Evolutionary conservation across 1,140 invertebrate genomes (phyloP), one percentile per base, ranked within the genome.

Genomic region (Drosophila tropicalis): DNA sequence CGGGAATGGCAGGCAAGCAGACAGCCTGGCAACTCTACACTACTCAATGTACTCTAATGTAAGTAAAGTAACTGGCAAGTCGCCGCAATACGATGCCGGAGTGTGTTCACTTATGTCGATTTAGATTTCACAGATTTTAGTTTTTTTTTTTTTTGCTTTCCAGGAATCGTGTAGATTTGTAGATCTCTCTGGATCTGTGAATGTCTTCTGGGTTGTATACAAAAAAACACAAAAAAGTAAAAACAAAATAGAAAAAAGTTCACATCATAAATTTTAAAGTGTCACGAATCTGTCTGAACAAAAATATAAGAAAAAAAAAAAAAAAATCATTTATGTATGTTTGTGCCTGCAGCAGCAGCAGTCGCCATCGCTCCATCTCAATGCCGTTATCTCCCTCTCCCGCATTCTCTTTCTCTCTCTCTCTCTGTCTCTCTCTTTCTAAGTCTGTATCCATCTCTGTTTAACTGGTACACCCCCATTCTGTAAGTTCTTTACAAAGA

Each of bases 191-290:
- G 54, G 25, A 64, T 19, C 32, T 36, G 32, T 32, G n/a, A 17
- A 22, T 17, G 57, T 17, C 47, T 54, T 54, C 10, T 29, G 29
- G 47, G 19, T 36, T 15, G 17, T 44, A 51, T 9, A 73, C 72
- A 66, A 51, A 40, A 61, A 54, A 79, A 39, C 66, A 19, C 39
- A 44, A 62, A 39, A 67, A n/a, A 62, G n/a, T 56, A 54, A 79
- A 39, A 68, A 19, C 39, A 44, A 62, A 44, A 61, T 68, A 70
- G 71, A 84, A 73, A 84, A 84, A 89, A 89, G 85, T 89, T 89
- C 84, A 89, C 84, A 89, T 89, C 84, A 90, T 89, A 89, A 90
- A 89, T 89, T 76, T 89, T 84, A 90, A 89, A 89, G 84, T 89
- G 84, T 89, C 84, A 89, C 84, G 84, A 89, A 84, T 90, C 84